These are phyloP conservation scores for Falco punctatus DNA, from an alignment of 2,113 vertebrate genomes.

Conservation along the genomic window DNA sequence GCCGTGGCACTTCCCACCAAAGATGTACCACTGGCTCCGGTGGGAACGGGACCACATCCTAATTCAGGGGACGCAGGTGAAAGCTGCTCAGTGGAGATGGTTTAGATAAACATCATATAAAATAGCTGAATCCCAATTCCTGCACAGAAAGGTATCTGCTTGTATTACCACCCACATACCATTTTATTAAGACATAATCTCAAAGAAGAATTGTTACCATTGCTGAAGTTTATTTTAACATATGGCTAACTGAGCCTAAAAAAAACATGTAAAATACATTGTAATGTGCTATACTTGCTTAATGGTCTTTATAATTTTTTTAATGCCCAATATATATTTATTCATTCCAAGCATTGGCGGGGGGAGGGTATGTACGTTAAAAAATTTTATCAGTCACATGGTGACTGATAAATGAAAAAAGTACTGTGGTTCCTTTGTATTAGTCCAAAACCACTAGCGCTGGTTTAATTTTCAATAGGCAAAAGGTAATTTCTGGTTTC, in stretches of 20 bases:
- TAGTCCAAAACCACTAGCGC: background rate
- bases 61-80: background rate
- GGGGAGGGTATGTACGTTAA: background rate
- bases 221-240: conserved; percentile 77
- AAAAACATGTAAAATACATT: conserved; percentile 69
- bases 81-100: background rate
- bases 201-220: conserved; percentile 68
- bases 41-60: background rate
- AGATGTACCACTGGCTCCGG: background rate
- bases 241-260: conserved; percentile 70
- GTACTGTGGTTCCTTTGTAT: conserved; percentile 38
- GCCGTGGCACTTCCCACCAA: fast-evolving
- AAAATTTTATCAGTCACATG: conserved; percentile 48
- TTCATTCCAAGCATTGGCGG: conserved; percentile 34
- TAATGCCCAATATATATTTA: conserved; percentile 59
- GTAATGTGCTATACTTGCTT: conserved; percentile 58
- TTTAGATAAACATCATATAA: conserved; percentile 7
- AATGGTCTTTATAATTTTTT: conserved; percentile 46
- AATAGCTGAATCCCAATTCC: background rate
- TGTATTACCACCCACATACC: conserved; percentile 69
- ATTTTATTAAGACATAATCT: conserved; percentile 77
- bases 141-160: conserved; percentile 10
- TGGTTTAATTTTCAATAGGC: conserved; percentile 59
- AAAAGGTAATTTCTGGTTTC: conserved; percentile 68
- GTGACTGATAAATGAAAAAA: conserved; percentile 38